Base-by-base conservation (phyloP, 2,888 invertebrate species). In the Aplocera efformata region DNA sequence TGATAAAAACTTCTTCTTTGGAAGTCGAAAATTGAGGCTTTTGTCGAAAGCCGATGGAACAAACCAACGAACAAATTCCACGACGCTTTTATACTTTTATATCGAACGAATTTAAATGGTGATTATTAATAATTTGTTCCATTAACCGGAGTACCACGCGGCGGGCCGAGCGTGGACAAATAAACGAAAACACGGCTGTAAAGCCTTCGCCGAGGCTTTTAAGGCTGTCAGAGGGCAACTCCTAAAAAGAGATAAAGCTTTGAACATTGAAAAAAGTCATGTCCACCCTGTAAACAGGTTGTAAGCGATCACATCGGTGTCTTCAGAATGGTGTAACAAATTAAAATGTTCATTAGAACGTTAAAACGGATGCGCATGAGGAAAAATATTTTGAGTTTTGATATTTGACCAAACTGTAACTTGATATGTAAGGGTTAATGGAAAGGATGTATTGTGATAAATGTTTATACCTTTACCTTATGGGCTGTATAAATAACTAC, bases 241-340 rank as follows among this genome's bases (percentile, higher is more conserved):
- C 72, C 69, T 74, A 73, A 78, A 79, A 73, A 65, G 66, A 75
- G 82, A 81, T 79, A 81, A 79, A 64, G 67, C 58, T 67, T 65
- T 67, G 32, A 36, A 73, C 68, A 69, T 67, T 64, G 71, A 77
- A 79, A 79, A 78, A 79, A 72, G 67, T 63, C 33, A 59, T 66
- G 62, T 67, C 65, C 72, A 69, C 69, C 77, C 76, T 74, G 78
- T 79, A 75, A 80, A 79, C 81, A 74, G 72, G 79, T 78, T 80
- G 82, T 81, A 74, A 83, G 79, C 63, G 79, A 76, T 75, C 72
- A 63, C 65, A 67, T 57, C 45, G 56, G 54, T 51, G 61, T 57
- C 58, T 58, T 53, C 55, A 63, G 63, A 63, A 63, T 62, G 60
- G 57, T 58, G 54, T 56, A 56, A 57, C 53, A 56, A 56, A 54